Base-by-base conservation (phyloP, 1,140 invertebrate species). In the Mya arenaria region DNA sequence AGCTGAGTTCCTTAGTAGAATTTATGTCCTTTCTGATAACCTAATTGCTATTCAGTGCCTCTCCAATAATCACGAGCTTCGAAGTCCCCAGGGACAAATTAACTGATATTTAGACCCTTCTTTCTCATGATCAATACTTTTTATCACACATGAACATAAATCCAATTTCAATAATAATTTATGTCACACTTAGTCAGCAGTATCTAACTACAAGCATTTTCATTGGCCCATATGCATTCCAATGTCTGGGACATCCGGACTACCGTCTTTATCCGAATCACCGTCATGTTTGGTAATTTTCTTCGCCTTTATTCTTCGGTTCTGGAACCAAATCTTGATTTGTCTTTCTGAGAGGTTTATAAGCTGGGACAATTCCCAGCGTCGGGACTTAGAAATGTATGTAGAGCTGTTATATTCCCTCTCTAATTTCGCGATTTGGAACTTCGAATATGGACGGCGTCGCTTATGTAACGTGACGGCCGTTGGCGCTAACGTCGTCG, bases 261-360 rank as follows among this genome's bases (percentile, higher is more conserved):
- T 80, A 56, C 71, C 77, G 52, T 80, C 48, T 37, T 80, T 66
- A 44, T 84, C 80, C 25, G 82, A 79, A 56, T 84, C 66, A 32
- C 90, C 90, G 56, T 91, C 89, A 65, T 88, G 56, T 84, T 91
- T 91, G 66, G 85, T 83, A 13, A 91, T 82, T 83, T 92, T 92
- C 81, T 99, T 99, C 96, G 98, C 99, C 92, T 99, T 99, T 28
- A 98, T 98, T 23, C 98, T 94, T 4, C 98, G 95, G 90, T 99
- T 99, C 94, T 99, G 98, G 91, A 99, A 99, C 98, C 98, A 99
- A 84, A 99, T 99, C 94, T 93, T 93, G 77, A 97, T 96, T 94
- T 99, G 97, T 0, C 98, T 97, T 94, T 99, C 98, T 79, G 97
- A 98, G 0, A 99, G 93, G 86, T 97, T 97, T 4, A 99, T 94